Base-by-base conservation (phyloP, 2,113 vertebrate species). In the Porphyrio hochstetteri region DNA sequence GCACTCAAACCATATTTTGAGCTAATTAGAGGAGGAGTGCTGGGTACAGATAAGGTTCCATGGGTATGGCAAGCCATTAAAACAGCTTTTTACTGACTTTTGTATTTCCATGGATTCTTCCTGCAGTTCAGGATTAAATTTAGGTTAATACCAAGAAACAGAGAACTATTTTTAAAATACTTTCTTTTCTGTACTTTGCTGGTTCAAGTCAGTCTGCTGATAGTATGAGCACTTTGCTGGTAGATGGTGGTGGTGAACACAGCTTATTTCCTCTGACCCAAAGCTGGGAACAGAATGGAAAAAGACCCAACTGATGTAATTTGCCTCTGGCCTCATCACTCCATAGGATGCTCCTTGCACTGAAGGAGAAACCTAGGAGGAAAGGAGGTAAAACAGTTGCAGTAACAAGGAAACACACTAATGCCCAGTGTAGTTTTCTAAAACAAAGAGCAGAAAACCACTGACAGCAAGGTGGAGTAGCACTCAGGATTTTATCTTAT, bases 381-480 rank as follows among this genome's bases (percentile, higher is more conserved):
- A 89, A 88, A 89, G 44, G 31, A 87, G 16, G 48, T 31, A 50
- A 44, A 88, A 86, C 25, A 64, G 56, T 0, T 81, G 48, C 71
- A 86, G 29, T 27, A 78, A 68, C 7, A 77, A 86, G 42, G 71
- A 86, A 92, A 83, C 29, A 44, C 7, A 59, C 40, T 24, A 74
- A 90, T 46, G 63, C 31, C 12, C 40, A 56, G 52, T 9, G 2
- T 6, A 63, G 33, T 55, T 64, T 74, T 75, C 86, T 48, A 46
- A 56, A 92, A 80, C 38, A 80, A 77, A 74, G 93, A 53, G 18
- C 71, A 92, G 59, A 60, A 36, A 95, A 76, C 15, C 64, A 59
- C 3, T 46, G 75, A 88, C 52, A 74, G 56, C 42, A 25, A 50
- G 0, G 10, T 46, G 16, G 42, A 90, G 84, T 8, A 48, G 59